Base-by-base conservation (phyloP, 2,113 vertebrate species). In the Sakesphorus luctuosus region DNA sequence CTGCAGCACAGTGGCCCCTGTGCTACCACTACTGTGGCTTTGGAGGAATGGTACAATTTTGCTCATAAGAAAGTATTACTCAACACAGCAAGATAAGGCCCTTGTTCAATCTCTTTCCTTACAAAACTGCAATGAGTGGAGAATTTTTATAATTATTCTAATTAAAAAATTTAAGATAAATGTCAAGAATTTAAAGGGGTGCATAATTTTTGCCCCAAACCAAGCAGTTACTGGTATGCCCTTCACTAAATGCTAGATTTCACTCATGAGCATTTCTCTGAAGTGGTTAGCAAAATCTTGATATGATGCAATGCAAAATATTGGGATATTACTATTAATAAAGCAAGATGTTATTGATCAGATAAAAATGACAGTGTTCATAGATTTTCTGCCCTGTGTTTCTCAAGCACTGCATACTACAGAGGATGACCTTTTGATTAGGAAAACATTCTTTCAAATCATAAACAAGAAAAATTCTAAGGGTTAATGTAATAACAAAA, bases 401-500 rank as follows among this genome's bases (percentile, higher is more conserved):
- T 93, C 75, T 85, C 43, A 77, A 55, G 36, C 21, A 78, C 25
- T 68, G 44, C 16, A 49, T 0, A 0, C 40, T 71, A 77, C 1
- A 6, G 58, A 81, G 31, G 59, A 83, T 81, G 76, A 91, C 61
- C 72, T 95, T 95, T 84, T 65, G 72, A 74, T 44, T 59, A 75
- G 44, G 26, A 90, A 81, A 81, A 44, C 24, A 65, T 90, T 67
- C n/a, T 90, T 31, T 86, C 72, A 78, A 95, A 94, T 61, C 65
- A 90, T 29, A 86, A 91, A 74, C 38, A 76, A 87, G 80, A 95
- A 88, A 62, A 93, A 87, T 59, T 83, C 52, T 67, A 52, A 61
- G 79, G 79, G 59, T 96, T 93, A 97, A 88, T 44, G 61, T 61
- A 92, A 86, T 86, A 93, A 80, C 59, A 78, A 88, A 92, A 81